Evolutionary conservation across 1,140 invertebrate genomes (phyloP).

Genomic region (Holotrichia oblita): DNA sequence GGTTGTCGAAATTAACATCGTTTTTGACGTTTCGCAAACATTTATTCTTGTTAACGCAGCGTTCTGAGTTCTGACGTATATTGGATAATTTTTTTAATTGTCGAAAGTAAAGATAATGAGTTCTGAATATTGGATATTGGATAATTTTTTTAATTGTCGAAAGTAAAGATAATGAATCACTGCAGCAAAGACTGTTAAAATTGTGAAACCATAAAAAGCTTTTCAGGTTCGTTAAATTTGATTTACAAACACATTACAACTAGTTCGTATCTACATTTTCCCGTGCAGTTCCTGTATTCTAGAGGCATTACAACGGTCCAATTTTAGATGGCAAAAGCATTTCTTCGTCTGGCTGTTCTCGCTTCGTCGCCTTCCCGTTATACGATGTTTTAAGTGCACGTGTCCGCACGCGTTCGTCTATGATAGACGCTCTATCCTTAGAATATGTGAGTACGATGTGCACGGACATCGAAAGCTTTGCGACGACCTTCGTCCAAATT

Average conservation of each 20-base stretch:
- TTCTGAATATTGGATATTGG: not conserved
- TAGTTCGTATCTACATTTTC: no score
- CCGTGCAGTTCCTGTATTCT: not conserved
- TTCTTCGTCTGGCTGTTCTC: not conserved
- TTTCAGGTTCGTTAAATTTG: no score
- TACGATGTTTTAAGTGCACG: constrained; percentile 15
- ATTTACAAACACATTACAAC: no score
- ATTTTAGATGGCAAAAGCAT: constrained; percentile 22
- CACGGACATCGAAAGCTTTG: constrained; percentile 8
- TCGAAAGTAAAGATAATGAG: no score
- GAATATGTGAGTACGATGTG: not conserved
- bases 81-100: not conserved
- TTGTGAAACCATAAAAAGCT: no score
- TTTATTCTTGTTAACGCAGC: no score
- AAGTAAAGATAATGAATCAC: no score
- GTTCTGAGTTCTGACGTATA: no score
- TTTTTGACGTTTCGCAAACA: no score
- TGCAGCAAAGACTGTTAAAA: no score
- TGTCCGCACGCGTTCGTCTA: not conserved
- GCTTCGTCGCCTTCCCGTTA: not conserved
- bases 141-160: not conserved
- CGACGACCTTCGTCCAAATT: constrained; percentile 26
- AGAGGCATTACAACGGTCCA: constrained; percentile 8
- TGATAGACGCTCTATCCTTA: not conserved
- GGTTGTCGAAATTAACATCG: no score